Conservation (phyloP, 1,140 invertebrate species). For the Lepidurus apus region DNA sequence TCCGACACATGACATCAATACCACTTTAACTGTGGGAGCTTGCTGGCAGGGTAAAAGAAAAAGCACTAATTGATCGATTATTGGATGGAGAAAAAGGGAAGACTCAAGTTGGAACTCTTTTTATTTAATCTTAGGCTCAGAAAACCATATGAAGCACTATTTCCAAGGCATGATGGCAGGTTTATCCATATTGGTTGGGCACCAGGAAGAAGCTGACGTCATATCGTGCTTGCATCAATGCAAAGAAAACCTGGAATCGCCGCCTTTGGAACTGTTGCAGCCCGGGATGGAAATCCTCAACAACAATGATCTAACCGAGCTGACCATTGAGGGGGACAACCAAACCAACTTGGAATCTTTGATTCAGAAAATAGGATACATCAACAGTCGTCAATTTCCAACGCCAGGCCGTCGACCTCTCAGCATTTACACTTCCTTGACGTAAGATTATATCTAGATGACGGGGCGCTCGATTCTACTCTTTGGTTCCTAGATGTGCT, state of each 20-base stretch:
- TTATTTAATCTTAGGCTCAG: constrained; percentile 56
- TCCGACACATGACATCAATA: constrained; percentile 86
- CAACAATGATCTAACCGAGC: constrained; percentile 72
- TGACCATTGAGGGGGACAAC: constrained; percentile 84
- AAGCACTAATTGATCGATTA: constrained; percentile 26
- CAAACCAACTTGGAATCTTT: constrained; percentile 81
- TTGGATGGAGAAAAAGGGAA: constrained; percentile 19
- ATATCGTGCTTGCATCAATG: constrained; percentile 78
- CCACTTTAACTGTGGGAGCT: constrained; percentile 87
- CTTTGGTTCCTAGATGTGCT: constrained; percentile 53
- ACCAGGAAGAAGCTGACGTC: constrained; percentile 71
- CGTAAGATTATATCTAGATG: constrained; percentile 37
- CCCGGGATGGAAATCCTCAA: constrained; percentile 66
- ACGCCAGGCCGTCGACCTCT: constrained; percentile 86
- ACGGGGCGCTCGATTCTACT: neutral
- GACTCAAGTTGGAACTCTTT: constrained; percentile 20
- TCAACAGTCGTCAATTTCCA: constrained; percentile 81
- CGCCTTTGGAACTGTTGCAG: constrained; percentile 67
- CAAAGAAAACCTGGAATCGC: constrained; percentile 74
- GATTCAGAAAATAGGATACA: constrained; percentile 80
- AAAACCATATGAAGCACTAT: constrained; percentile 79
- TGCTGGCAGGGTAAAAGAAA: constrained; percentile 83
- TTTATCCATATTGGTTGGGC: constrained; percentile 70
- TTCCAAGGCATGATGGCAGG: constrained; percentile 83
- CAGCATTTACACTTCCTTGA: constrained; percentile 52